Evolutionary conservation across 2,797 vertebrate genomes (phyloP).

Genomic region (Sebastolobus alascanus): DNA sequence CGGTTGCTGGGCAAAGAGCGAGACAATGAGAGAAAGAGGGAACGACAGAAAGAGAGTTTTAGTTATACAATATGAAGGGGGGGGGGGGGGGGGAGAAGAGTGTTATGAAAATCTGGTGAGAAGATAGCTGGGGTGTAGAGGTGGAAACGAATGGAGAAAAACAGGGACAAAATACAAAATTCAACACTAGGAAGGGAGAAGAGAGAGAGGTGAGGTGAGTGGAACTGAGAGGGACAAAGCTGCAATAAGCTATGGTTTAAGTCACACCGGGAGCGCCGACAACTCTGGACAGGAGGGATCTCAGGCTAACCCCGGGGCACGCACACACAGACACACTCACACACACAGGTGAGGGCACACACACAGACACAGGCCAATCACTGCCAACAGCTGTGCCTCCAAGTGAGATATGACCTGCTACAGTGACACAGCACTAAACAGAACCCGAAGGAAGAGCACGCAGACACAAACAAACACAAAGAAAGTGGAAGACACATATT

Average conservation of each 20-base stretch:
- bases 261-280: slow-evolving; percentile 22
- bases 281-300: slow-evolving; percentile 36
- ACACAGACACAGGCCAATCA: slow-evolving; percentile 52
- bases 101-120: slow-evolving; percentile 14
- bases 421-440: slow-evolving; percentile 48
- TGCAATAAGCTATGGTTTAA: slow-evolving; percentile 50
- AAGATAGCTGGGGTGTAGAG: neutral
- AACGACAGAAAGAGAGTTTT: slow-evolving; percentile 28
- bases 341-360: neutral
- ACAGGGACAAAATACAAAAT: neutral
- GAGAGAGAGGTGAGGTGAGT: neutral
- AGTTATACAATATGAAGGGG: neutral
- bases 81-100: neutral
- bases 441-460: slow-evolving; percentile 26
- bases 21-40: slow-evolving; percentile 32
- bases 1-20: slow-evolving; percentile 50
- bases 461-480: slow-evolving; percentile 30
- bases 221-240: neutral
- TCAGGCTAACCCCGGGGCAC: slow-evolving; percentile 28
- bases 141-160: slow-evolving; percentile 22
- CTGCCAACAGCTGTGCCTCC: slow-evolving; percentile 63
- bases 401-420: slow-evolving; percentile 64
- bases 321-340: neutral
- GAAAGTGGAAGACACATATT: slow-evolving; percentile 20
- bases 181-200: slow-evolving; percentile 1